phyloP scores from a whole-genome alignment of 2,797 vertebrate species.

The Erethizon dorsatum region DNA sequence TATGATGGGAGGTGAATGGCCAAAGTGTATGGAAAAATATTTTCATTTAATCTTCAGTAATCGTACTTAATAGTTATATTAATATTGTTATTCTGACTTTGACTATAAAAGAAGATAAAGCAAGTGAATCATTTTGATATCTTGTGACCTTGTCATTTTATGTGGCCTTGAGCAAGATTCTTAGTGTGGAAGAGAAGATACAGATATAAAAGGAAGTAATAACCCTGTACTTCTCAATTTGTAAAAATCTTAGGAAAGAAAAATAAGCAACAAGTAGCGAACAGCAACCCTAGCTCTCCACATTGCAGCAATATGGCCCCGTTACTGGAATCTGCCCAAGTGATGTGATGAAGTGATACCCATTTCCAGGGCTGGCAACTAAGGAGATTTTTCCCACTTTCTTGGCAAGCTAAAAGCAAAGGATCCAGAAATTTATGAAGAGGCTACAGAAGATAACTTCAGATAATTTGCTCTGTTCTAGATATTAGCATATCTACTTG shows the following conservation, averaged over 20 bases:
- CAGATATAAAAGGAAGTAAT: conserved; percentile 22
- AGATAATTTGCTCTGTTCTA: conserved; percentile 18
- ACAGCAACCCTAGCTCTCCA: background rate
- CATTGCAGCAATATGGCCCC: background rate
- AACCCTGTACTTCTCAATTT: background rate
- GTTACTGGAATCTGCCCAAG: background rate
- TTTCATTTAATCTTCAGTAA: background rate
- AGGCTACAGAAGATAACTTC: background rate
- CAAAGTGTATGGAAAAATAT: background rate
- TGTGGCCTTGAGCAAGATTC: background rate
- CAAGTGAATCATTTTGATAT: conserved; percentile 12
- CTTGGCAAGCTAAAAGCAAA: conserved; percentile 29
- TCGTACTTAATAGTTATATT: background rate
- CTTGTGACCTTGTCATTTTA: conserved; percentile 32
- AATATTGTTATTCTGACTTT: background rate
- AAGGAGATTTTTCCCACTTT: background rate
- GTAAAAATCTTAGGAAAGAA: background rate
- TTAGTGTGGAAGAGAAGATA: background rate
- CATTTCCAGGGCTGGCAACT: background rate
- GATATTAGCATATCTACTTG: background rate
- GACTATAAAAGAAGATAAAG: conserved; percentile 12
- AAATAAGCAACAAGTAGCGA: background rate
- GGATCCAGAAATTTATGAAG: background rate
- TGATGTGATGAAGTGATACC: background rate
- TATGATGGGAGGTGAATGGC: background rate